Conservation (phyloP, 1,140 invertebrate species). For the Drosophila seguyi region DNA sequence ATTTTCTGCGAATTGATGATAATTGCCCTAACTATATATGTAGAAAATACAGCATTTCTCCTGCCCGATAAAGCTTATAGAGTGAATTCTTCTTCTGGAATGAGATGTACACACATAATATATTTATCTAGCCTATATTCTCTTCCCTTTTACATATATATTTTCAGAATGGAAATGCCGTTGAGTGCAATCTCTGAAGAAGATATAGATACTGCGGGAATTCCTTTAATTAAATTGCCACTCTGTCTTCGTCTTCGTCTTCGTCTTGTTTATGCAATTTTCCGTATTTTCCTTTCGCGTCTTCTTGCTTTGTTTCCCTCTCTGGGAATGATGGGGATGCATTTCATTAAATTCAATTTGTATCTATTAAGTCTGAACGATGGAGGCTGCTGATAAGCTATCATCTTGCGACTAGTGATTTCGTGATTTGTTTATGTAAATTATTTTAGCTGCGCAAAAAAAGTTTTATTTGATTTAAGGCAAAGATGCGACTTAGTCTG, state of each 20-base stretch:
- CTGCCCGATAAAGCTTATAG: background rate
- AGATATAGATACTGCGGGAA: slow-evolving; percentile 22
- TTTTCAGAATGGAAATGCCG: slow-evolving; percentile 13
- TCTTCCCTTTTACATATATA: background rate
- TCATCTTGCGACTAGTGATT: slow-evolving; percentile 21
- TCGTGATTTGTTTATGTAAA: slow-evolving; percentile 66
- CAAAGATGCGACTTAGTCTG: slow-evolving; percentile 9
- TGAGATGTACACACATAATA: background rate
- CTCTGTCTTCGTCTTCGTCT: background rate
- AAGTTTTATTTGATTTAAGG: slow-evolving; percentile 38
- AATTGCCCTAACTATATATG: background rate
- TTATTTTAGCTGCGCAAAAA: slow-evolving; percentile 59
- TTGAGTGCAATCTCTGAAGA: slow-evolving; percentile 6
- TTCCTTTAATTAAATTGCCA: slow-evolving; percentile 41
- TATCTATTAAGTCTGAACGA: slow-evolving; percentile 42
- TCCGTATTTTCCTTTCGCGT: slow-evolving; percentile 8
- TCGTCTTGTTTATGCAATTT: slow-evolving; percentile 13
- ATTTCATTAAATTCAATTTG: slow-evolving; percentile 63
- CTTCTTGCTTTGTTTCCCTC: slow-evolving; percentile 19
- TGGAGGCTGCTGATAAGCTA: slow-evolving; percentile 47
- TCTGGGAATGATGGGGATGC: slow-evolving; percentile 28
- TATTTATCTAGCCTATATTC: slow-evolving; percentile 8
- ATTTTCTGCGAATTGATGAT: too few relatives aligned
- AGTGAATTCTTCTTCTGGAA: slow-evolving; percentile 9
- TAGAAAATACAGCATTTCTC: background rate